Evolutionary conservation across 1,140 invertebrate species (phyloP), one percentile per base, ranked within the genome.

Genomic region (Oscheius sp.): DNA sequence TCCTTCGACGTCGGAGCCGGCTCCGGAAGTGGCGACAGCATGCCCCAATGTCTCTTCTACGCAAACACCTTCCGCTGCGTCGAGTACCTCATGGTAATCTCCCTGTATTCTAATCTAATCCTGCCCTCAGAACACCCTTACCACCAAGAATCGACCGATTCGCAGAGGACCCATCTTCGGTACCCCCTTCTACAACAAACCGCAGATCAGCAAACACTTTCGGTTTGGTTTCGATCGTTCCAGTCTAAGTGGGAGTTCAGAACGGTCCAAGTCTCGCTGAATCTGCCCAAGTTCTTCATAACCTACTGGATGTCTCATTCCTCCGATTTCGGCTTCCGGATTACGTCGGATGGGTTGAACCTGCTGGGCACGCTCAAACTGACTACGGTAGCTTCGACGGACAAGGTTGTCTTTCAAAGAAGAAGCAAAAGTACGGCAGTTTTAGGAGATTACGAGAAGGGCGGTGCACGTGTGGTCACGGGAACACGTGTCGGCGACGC

Each of bases 231-330:
- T 1, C 13, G 23, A 23, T 45, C 10, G 20, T 42, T 68, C 42
- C 29, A 18, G 52, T 7, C 45, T 64, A 38, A 35, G 62, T 7
- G 58, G 61, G 49, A 13, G 32, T 83, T 79, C n/a, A 90, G 91
- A 67, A 92, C 91, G 77, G 89, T 95, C 49, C 90, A 93, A 79
- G 85, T 97, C 0, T 91, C 91, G 0, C 87, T 97, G 35, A 91
- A 90, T 0, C 88, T 96, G 42, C 93, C 95, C 82, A 90, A 91
- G 73, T 92, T 97, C 79, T 91, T 94, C 85, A 91, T 97, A 13
- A 92, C 91, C 80, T 98, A 99, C 86, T 98, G 95, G 95, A 95
- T 96, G 90, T 98, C 95, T 0, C 96, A 94, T 82, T 92, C 93
- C 0, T 92, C 94, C 88, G 93, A 96, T 80, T 89, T 93, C 76